These are phyloP conservation scores for Trichonephila clavata DNA, from an alignment of 1,140 invertebrate species.

Conservation along the genomic window DNA sequence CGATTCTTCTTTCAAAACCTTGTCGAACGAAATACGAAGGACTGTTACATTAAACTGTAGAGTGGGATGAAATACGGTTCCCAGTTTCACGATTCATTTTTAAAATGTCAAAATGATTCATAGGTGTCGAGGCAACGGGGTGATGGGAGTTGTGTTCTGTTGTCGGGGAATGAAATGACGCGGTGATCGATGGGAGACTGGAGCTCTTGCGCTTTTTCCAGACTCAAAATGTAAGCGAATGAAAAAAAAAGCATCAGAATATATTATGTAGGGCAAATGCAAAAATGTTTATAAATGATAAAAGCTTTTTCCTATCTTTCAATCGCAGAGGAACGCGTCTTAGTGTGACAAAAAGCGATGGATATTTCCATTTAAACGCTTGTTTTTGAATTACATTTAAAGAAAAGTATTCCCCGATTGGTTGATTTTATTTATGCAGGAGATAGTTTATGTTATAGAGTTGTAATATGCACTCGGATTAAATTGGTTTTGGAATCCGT, in stretches of 20 bases:
- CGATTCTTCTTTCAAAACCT: neutral
- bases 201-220: neutral
- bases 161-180: conserved; percentile 34
- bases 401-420: no score
- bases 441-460: no score
- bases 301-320: neutral
- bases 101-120: conserved; percentile 35
- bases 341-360: no score
- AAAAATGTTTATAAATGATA: neutral
- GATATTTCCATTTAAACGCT: no score
- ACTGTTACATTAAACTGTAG: neutral
- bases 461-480: no score
- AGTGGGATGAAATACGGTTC: conserved; percentile 6
- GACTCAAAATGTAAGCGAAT: neutral
- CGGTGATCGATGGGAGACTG: neutral
- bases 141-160: conserved; percentile 34
- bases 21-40: neutral
- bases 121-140: conserved; percentile 28
- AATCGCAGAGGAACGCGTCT: neutral
- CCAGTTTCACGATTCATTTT: conserved; percentile 25
- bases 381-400: no score
- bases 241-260: neutral
- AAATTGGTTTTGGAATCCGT: no score
- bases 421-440: no score
- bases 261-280: conserved; percentile 10